Evolutionary conservation across 1,140 invertebrate species (phyloP), one percentile per base, ranked within the genome.

Genomic region (Zaprionus ghesquierei): DNA sequence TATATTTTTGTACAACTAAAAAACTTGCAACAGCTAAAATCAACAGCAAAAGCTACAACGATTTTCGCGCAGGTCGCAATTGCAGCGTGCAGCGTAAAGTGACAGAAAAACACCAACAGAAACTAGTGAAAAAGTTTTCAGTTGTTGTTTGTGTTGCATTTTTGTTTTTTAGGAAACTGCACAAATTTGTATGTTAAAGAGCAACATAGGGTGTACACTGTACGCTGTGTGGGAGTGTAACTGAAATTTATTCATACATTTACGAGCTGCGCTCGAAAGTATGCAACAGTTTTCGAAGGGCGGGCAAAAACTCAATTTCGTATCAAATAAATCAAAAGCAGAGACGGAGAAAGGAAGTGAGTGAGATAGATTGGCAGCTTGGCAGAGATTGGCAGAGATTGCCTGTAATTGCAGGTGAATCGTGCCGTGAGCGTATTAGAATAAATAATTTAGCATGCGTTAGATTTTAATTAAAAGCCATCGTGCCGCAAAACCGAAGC

Each of bases 391-490:
- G 33, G 18, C 29, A 64, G 60, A 65, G 68, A 66, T 71, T 66
- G 58, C 5, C 13, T 33, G 58, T 60, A 62, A 31, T 61, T 56
- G 56, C 33, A 66, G 53, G 53, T 72, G 31, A 50, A 46, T 27
- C 25, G 50, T 55, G 56, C 31, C 23, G 6, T 31, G 31, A 41
- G 54, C 53, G 22, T 44, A 59, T 68, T 69, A 33, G 49, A 77
- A 77, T 78, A 66, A 69, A 73, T 76, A 64, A 69, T 76, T 73
- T 64, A 56, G 53, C 58, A 65, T 73, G 74, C 61, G 58, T 61
- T 72, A 59, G 60, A 68, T 64, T 79, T 79, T 69, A 77, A 79
- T 79, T 79, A 73, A 79, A 77, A 69, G 61, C 62, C 55, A 69
- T 58, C 66, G 38, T 23, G 22, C 23, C 31, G 61, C 68, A 61